phyloP scores from a whole-genome alignment of 2,888 invertebrate genomes.

The Lepidocyrtoides sp. region DNA sequence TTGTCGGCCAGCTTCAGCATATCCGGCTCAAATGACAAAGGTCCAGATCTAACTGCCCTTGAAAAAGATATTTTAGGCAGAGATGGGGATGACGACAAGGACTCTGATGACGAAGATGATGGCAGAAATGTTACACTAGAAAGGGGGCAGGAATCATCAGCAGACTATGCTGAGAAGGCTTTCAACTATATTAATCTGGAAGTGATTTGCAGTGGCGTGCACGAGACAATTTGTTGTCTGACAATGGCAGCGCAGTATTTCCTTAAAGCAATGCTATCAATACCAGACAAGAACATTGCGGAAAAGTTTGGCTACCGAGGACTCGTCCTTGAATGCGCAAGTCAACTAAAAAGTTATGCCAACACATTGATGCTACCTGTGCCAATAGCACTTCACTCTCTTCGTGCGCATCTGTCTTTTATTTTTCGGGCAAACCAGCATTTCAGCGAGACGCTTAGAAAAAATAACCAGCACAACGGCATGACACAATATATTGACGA shows the following conservation, averaged over 20 bases:
- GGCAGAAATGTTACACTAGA: not conserved
- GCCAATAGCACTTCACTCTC: not conserved
- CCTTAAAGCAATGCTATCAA: constrained; percentile 16
- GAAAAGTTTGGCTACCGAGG: constrained; percentile 32
- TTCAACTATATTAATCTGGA: constrained; percentile 28
- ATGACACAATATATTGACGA: constrained; percentile 20
- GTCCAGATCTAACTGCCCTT: not conserved
- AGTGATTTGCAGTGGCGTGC: not conserved
- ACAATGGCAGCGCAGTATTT: constrained; percentile 42
- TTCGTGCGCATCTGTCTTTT: not conserved
- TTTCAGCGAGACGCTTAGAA: constrained; percentile 10
- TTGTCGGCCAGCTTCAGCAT: not conserved
- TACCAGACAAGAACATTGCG: not conserved
- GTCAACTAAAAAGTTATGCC: not conserved
- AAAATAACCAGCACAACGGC: not conserved
- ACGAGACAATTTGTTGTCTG: not conserved
- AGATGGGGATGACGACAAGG: not conserved
- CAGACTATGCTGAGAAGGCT: not conserved
- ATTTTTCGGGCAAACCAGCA: not conserved
- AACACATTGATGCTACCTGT: not conserved
- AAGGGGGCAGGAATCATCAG: not conserved
- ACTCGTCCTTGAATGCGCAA: constrained; percentile 7
- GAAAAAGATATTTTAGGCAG: constrained; percentile 48
- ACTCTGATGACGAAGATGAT: not conserved
- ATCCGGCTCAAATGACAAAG: not conserved